Evolutionary conservation across 2,113 vertebrate species (phyloP).

Genomic region (Haplochromis burtoni): DNA sequence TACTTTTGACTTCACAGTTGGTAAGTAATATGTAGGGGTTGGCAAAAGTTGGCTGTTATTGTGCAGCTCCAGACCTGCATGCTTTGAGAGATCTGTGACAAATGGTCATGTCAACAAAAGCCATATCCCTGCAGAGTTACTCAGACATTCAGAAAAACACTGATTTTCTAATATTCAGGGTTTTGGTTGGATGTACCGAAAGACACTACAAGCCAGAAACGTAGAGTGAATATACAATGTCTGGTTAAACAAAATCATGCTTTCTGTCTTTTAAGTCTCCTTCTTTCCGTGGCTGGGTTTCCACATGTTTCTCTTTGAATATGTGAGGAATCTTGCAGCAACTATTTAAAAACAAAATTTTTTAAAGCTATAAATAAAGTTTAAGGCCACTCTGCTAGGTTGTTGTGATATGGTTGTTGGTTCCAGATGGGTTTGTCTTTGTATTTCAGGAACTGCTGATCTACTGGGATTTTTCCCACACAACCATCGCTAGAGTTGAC

Average conservation of each 20-base stretch:
- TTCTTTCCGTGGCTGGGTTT: accelerated
- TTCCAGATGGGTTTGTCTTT: background rate
- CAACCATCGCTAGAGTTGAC: background rate
- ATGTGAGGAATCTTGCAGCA: background rate
- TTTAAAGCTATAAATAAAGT: background rate
- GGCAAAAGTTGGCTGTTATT: background rate
- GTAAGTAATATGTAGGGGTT: background rate
- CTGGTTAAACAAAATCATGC: background rate
- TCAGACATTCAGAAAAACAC: background rate
- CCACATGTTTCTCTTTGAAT: background rate
- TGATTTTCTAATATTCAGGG: background rate
- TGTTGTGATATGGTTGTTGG: background rate
- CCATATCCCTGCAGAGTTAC: background rate
- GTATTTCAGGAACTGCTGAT: background rate
- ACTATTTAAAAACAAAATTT: accelerated
- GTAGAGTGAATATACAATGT: background rate
- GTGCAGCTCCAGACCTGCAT: background rate
- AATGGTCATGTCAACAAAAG: background rate
- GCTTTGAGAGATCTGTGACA: background rate
- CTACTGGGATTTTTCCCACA: background rate
- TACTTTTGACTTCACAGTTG: background rate
- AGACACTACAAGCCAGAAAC: background rate
- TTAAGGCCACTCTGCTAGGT: background rate
- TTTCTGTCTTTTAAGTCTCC: background rate
- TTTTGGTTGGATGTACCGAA: background rate